Evolutionary conservation across 2,888 invertebrate genomes (phyloP), one percentile per base, ranked within the genome.

Genomic region (Tipula helvola): DNA sequence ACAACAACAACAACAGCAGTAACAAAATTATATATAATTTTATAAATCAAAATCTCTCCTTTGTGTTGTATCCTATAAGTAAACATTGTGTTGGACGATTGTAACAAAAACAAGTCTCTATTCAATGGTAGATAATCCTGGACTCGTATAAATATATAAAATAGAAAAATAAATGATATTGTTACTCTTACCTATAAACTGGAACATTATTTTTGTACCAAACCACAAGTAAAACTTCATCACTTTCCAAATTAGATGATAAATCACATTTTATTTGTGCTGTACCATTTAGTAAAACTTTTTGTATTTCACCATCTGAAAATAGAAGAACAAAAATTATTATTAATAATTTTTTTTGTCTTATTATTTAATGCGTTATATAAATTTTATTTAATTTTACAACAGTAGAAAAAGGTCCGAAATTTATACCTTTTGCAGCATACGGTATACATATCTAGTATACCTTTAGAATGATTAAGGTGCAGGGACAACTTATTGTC

Each of bases 171-270:
- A 39, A 39, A 39, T n/a, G 41, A 86, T 36, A 28, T 28, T 87
- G 2, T 13, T 36, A n/a, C 18, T 90, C 92, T 93, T 90, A 97
- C 97, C 97, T 97, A 93, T 97, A 97, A 89, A 97, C 96, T 88
- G 97, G 97, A 88, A 95, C 94, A 91, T 97, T 96, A 90, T 96
- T 96, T 91, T 97, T 97, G 91, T 97, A 97, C 97, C 97, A 97
- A 86, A 97, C 96, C 89, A 97, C 96, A 86, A 97, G 94, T 85
- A 96, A 93, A 87, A 96, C 95, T 88, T 95, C 94, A 92, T 97
- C 97, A 89, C 96, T 95, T 83, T 94, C 93, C 88, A 94, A 93
- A 86, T 95, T 95, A 85, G 96, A 94, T 88, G 95, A 94, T 89
- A 97, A 95, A 93, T 97, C 97, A 92, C 97, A 97, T 47, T 97